Conservation (phyloP, 1,140 invertebrate genomes). For the Heliothis virescens region DNA sequence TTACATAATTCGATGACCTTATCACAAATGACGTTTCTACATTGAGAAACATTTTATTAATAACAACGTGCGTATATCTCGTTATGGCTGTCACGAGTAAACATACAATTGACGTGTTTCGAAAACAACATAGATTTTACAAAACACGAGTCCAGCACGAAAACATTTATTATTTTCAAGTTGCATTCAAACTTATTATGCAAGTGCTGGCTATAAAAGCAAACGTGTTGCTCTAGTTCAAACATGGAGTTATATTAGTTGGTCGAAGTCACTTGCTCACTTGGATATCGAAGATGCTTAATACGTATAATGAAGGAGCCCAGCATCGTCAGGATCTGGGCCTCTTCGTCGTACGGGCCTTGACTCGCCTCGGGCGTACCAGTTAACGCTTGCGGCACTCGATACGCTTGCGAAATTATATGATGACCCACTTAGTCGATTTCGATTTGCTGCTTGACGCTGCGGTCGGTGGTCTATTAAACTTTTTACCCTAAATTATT, state of each 20-base stretch:
- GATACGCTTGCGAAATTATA: conserved; percentile 85
- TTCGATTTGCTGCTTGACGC: conserved; percentile 81
- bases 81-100: conserved; percentile 28
- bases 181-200: conserved; percentile 25
- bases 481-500: conserved; percentile 78
- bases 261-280: background rate
- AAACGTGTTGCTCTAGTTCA: conserved; percentile 17
- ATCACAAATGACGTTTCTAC: conserved; percentile 65
- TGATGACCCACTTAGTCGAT: conserved; percentile 84
- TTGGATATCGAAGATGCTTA: conserved; percentile 25
- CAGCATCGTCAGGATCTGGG: conserved; percentile 48
- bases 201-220: conserved; percentile 24
- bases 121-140: conserved; percentile 26
- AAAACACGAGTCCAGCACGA: conserved; percentile 18
- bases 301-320: conserved; percentile 11
- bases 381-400: conserved; percentile 84
- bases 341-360: conserved; percentile 70
- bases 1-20: conserved; percentile 77
- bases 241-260: background rate
- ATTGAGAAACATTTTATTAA: conserved; percentile 62
- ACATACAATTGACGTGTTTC: conserved; percentile 34
- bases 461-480: conserved; percentile 69
- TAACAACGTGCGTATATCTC: conserved; percentile 30
- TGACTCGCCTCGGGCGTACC: conserved; percentile 81
- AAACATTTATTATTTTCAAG: conserved; percentile 9